A percentile compares a stretch with the other conserved stretches of the same genome.
phyloP scores from a whole-genome alignment of 2,888 invertebrate species.

The Sesia apiformis region DNA sequence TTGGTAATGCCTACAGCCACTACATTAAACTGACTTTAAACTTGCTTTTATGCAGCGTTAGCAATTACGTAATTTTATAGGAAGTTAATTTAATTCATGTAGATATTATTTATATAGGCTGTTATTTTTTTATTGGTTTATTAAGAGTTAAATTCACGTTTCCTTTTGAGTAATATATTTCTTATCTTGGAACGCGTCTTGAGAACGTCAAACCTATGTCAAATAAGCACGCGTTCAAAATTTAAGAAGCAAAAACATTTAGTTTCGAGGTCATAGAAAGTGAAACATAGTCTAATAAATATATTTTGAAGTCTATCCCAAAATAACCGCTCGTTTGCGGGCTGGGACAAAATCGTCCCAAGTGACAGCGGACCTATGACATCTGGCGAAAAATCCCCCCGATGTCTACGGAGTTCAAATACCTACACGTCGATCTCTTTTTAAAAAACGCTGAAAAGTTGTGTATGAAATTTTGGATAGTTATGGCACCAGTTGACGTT shows the following conservation, averaged over 20 bases:
- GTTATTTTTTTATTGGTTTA: slow-evolving; percentile 1
- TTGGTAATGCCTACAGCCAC: slow-evolving; percentile 77
- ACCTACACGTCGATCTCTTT: too few relatives aligned
- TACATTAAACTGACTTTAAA: slow-evolving; percentile 46
- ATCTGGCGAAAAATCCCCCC: too few relatives aligned
- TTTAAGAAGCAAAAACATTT: not conserved
- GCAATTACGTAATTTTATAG: slow-evolving; percentile 11
- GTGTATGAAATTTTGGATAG: too few relatives aligned
- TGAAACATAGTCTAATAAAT: too few relatives aligned
- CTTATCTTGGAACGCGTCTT: slow-evolving; percentile 44
- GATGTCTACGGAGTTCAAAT: too few relatives aligned
- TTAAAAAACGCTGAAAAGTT: too few relatives aligned
- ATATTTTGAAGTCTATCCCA: too few relatives aligned
- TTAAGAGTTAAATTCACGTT: slow-evolving; percentile 16
- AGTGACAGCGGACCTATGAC: too few relatives aligned
- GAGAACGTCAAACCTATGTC: slow-evolving; percentile 21
- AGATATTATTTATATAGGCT: slow-evolving; percentile 6
- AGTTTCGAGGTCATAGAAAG: too few relatives aligned
- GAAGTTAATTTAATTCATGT: slow-evolving; percentile 3
- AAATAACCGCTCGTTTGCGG: too few relatives aligned
- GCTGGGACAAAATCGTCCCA: too few relatives aligned
- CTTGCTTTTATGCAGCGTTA: slow-evolving; percentile 15
- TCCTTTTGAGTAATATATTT: slow-evolving; percentile 16
- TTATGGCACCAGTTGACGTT: too few relatives aligned
- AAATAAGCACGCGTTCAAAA: slow-evolving; percentile 24